Conservation (phyloP, 2,888 invertebrate species). For the Tachystola acroxantha region DNA sequence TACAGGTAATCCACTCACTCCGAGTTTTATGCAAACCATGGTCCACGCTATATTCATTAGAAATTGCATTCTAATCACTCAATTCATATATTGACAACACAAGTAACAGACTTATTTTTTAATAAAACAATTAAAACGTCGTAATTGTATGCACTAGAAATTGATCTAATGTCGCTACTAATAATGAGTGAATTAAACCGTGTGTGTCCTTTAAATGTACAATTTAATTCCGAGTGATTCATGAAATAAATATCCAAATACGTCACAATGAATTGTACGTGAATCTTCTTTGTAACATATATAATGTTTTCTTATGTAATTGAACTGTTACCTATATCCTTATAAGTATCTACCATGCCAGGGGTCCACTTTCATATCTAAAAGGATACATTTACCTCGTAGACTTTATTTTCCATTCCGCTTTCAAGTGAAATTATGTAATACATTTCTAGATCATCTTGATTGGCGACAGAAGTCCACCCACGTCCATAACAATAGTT, state of each 20-base stretch:
- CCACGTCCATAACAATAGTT: too few relatives aligned
- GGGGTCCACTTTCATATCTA: too few relatives aligned
- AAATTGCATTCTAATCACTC: background rate
- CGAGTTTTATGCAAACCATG: background rate
- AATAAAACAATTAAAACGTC: too few relatives aligned
- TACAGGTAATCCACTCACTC: background rate
- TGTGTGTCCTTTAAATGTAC: slow-evolving; percentile 10
- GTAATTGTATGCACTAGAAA: background rate
- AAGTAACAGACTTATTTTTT: background rate
- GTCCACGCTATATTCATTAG: background rate
- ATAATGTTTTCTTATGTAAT: too few relatives aligned
- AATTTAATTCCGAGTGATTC: slow-evolving; percentile 14
- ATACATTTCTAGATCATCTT: too few relatives aligned
- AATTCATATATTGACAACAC: too few relatives aligned
- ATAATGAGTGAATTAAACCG: slow-evolving; percentile 11
- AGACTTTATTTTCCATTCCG: too few relatives aligned
- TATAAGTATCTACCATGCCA: too few relatives aligned
- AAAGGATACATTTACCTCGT: too few relatives aligned
- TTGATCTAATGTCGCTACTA: background rate
- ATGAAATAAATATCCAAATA: slow-evolving; percentile 9
- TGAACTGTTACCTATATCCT: too few relatives aligned
- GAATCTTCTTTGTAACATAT: background rate
- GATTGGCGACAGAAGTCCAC: too few relatives aligned
- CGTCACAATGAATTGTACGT: slow-evolving; percentile 11
- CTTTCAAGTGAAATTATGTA: too few relatives aligned